Conservation (phyloP, 2,888 invertebrate genomes). For the Metalampra italica region DNA sequence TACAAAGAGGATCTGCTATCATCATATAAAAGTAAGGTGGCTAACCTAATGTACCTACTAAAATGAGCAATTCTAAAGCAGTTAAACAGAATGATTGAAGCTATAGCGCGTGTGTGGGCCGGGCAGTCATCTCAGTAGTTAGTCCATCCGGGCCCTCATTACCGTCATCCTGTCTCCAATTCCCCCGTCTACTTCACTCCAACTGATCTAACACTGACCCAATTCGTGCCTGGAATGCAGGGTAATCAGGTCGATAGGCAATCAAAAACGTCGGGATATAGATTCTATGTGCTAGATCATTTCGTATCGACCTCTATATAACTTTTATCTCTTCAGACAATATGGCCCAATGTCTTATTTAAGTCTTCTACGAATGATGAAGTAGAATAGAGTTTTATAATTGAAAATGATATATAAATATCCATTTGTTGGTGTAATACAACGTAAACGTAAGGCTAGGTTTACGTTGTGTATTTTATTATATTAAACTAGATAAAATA, state of each 20-base stretch:
- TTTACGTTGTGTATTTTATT: too few species aligned
- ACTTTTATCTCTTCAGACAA: background rate
- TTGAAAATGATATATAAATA: too few species aligned
- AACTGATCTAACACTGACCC: constrained; percentile 60
- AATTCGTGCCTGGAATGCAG: constrained; percentile 45
- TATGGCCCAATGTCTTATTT: too few species aligned
- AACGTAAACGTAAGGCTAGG: too few species aligned
- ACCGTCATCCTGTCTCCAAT: constrained; percentile 57
- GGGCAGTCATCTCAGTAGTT: constrained; percentile 25
- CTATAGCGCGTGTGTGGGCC: constrained; percentile 23
- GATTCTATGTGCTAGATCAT: background rate
- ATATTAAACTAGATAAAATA: too few species aligned
- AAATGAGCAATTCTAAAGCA: background rate
- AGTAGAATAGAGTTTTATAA: too few species aligned
- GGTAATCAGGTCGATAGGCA: constrained; percentile 56
- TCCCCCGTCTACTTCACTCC: constrained; percentile 9
- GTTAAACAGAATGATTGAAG: constrained; percentile 1
- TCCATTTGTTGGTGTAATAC: too few species aligned
- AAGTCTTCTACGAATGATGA: too few species aligned
- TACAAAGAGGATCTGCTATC: background rate
- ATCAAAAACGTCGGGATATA: constrained; percentile 35
- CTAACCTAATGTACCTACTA: background rate
- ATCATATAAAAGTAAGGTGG: background rate
- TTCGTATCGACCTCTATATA: background rate
- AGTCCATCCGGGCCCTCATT: constrained; percentile 43